These are phyloP conservation scores for Poeciliopsis turrubarensis DNA, from an alignment of 2,113 vertebrate species.

Conservation along the genomic window DNA sequence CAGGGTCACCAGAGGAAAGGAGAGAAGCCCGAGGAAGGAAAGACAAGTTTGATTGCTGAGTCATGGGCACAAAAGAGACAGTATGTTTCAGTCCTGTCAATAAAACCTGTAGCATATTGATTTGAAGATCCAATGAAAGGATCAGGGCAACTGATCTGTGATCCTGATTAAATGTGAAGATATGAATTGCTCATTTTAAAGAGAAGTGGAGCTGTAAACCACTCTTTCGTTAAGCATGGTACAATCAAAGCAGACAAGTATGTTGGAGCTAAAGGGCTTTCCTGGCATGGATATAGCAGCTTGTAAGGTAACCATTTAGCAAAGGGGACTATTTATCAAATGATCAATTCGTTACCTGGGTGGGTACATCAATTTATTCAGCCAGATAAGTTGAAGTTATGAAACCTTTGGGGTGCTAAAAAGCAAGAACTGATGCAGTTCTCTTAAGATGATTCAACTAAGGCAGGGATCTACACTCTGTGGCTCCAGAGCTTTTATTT, in stretches of 20 bases:
- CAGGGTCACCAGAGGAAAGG: slow-evolving; percentile 66
- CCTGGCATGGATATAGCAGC: not conserved
- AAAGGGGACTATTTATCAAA: not conserved
- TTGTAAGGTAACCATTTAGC: not conserved
- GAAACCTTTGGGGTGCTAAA: not conserved
- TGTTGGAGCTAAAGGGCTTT: not conserved
- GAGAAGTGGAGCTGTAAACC: not conserved
- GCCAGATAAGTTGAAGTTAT: not conserved
- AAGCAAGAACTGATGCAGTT: not conserved
- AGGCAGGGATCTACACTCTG: not conserved
- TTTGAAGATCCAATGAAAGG: too few species aligned
- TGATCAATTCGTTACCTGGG: not conserved
- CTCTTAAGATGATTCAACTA: too few species aligned
- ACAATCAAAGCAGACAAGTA: not conserved
- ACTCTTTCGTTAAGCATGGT: not conserved
- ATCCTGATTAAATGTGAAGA: not conserved
- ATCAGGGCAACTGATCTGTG: too few species aligned
- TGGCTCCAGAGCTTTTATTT: not conserved
- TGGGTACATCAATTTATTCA: too few species aligned
- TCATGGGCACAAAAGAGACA: not conserved
- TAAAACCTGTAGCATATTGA: not conserved
- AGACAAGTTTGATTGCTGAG: slow-evolving; percentile 41
- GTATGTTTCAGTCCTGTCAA: not conserved
- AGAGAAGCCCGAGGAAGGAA: slow-evolving; percentile 39
- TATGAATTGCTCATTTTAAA: not conserved